Percentiles rank a stretch among this genome's conserved stretches.
Evolutionary conservation across 2,797 vertebrate species (phyloP).

Genomic region (Bradypodion pumilum): DNA sequence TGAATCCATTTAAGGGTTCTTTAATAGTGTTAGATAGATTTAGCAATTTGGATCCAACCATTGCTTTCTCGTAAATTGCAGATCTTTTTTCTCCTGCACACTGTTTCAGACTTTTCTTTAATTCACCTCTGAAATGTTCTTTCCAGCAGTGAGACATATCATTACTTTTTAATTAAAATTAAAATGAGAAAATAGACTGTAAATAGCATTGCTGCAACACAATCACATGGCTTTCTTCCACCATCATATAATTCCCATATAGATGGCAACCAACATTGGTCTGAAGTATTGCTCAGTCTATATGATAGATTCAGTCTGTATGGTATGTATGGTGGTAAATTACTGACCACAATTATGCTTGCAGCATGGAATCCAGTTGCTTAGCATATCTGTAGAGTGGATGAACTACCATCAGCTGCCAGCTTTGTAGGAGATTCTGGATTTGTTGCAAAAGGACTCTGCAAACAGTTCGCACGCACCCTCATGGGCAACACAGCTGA

Average conservation of each 20-base stretch:
- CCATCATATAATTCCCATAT: rapidly evolving
- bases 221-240: rapidly evolving
- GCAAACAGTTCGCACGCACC: background rate
- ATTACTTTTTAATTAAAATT: slow-evolving; percentile 15
- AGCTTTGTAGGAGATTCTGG: no score
- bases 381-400: no score
- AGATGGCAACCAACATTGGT: background rate
- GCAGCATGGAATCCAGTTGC: no score
- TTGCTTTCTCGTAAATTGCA: background rate
- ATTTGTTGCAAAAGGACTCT: background rate
- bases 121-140: background rate
- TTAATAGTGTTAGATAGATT: slow-evolving; percentile 18
- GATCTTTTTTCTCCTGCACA: slow-evolving; percentile 20
- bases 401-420: no score
- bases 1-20: background rate
- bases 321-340: no score
- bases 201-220: background rate
- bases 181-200: background rate
- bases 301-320: background rate
- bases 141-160: background rate
- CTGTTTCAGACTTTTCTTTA: background rate
- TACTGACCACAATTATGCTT: no score
- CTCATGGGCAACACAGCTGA: no score
- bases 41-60: background rate
- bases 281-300: background rate